Evolutionary conservation across 2,797 vertebrate species (phyloP).

Genomic region (Gobionotothen gibberifrons): DNA sequence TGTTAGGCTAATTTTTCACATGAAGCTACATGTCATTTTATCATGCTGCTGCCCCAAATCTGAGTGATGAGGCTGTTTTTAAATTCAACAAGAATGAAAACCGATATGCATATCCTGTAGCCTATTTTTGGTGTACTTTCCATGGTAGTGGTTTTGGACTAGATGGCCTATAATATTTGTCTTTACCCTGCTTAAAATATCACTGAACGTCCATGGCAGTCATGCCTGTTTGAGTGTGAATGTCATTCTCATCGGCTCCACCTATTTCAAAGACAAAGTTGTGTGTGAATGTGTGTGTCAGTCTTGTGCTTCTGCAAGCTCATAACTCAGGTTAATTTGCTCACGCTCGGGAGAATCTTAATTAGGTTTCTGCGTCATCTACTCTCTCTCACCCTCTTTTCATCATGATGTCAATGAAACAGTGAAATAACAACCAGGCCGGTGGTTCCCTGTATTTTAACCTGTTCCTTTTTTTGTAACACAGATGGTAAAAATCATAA

Average conservation of each 20-base stretch:
- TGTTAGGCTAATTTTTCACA: constrained; percentile 72
- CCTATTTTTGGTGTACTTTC: constrained; percentile 68
- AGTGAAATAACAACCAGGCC: constrained; percentile 58
- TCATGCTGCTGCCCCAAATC: constrained; percentile 72
- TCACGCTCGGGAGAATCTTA: constrained; percentile 80
- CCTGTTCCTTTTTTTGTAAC: constrained; percentile 32
- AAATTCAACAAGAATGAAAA: constrained; percentile 52
- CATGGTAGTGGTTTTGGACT: constrained; percentile 56
- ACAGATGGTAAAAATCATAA: constrained; percentile 40
- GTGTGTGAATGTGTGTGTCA: constrained; percentile 32
- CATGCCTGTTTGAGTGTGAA: constrained; percentile 77
- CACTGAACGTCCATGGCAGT: constrained; percentile 65
- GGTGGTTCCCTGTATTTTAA: constrained; percentile 52
- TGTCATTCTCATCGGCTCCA: constrained; percentile 71
- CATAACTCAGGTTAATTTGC: constrained; percentile 83
- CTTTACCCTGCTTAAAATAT: constrained; percentile 65
- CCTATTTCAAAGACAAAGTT: constrained; percentile 55
- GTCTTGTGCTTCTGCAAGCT: constrained; percentile 66
- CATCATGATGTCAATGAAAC: constrained; percentile 70
- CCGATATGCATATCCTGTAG: constrained; percentile 43
- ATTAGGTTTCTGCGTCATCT: constrained; percentile 81
- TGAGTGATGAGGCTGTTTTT: constrained; percentile 64
- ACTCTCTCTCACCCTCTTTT: constrained; percentile 63
- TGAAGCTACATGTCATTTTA: constrained; percentile 73
- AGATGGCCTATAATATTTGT: constrained; percentile 56